Conservation (phyloP, 2,888 invertebrate species). For the Drosophila neutralis region DNA sequence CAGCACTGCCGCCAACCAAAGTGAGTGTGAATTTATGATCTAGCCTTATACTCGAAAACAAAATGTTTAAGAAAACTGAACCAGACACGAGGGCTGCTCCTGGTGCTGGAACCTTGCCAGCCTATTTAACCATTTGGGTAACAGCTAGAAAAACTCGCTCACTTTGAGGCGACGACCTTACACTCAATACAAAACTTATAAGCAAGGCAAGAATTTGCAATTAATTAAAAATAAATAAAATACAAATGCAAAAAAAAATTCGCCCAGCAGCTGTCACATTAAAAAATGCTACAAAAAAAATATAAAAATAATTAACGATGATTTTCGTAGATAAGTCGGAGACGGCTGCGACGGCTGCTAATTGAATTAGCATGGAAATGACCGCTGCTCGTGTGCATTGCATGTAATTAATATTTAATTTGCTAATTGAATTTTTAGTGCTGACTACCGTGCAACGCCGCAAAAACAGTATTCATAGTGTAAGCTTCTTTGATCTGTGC, state of each 20-base stretch:
- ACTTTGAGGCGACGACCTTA: constrained; percentile 72
- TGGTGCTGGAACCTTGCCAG: constrained; percentile 61
- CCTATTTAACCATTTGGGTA: constrained; percentile 16
- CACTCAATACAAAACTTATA: constrained; percentile 49
- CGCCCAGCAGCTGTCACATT: constrained; percentile 25
- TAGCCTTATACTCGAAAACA: constrained; percentile 41
- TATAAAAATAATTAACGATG: constrained; percentile 14
- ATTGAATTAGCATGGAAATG: constrained; percentile 68
- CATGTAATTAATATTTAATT: constrained; percentile 73
- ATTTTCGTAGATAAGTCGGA: constrained; percentile 30
- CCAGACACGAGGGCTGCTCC: constrained; percentile 56
- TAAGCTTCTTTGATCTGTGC: constrained; percentile 56
- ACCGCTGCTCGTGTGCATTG: constrained; percentile 31
- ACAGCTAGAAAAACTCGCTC: constrained; percentile 64
- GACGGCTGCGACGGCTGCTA: constrained; percentile 48
- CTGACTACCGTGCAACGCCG: constrained; percentile 59
- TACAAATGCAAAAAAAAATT: constrained; percentile 11
- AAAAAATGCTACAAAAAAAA: constrained; percentile 2
- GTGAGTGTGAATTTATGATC: constrained; percentile 64
- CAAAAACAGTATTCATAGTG: constrained; percentile 38
- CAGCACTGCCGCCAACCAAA: constrained; percentile 28
- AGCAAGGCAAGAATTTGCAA: constrained; percentile 44
- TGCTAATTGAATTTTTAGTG: constrained; percentile 66
- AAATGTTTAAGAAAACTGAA: constrained; percentile 30
- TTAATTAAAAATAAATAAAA: constrained; percentile 28